Evolutionary conservation across 2,888 invertebrate species (phyloP), one percentile per base, ranked within the genome.

Genomic region (Macaria liturata): DNA sequence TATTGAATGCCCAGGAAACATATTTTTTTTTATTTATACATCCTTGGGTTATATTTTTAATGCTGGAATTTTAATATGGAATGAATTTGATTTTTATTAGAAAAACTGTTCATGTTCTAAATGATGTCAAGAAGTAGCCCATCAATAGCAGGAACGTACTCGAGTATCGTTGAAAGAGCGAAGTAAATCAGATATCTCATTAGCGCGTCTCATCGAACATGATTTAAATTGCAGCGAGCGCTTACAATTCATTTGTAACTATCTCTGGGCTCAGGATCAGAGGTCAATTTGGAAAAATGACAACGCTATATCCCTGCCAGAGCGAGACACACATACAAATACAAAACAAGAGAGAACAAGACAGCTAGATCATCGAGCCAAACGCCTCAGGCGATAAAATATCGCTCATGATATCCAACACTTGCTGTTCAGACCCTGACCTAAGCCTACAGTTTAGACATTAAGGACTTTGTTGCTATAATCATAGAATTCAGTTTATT

Each of bases 251-350:
- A 86, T 86, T 83, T 83, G 79, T 79, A 74, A 77, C 78, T 78
- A 83, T 81, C 81, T 81, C 83, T 81, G 75, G 80, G 79, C 83
- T 76, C 79, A 81, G 79, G 86, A 78, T 84, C 86, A 84, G 66
- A 82, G 88, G 84, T 86, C 85, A 83, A 81, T 84, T 82, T 81
- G 80, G 82, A 85, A 88, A 88, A 88, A 88, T 88, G 86, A 88
- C 88, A 87, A 82, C 77, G 82, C 81, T 74, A 79, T 81, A 80
- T 75, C 71, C 69, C 50, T 54, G 71, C 37, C 47, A 60, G 75
- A 84, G 34, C 49, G 70, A 64, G 79, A 80, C 3, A 46, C 37
- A 64, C 4, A 74, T 76, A 78, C 7, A 32, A 61, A 42, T 49
- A 30, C 47, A 20, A 1, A 0, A 32, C 31, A 30, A 39, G 78